These are phyloP conservation scores for Drosophila carrolli DNA, from an alignment of 1,140 invertebrate species.

Conservation along the genomic window DNA sequence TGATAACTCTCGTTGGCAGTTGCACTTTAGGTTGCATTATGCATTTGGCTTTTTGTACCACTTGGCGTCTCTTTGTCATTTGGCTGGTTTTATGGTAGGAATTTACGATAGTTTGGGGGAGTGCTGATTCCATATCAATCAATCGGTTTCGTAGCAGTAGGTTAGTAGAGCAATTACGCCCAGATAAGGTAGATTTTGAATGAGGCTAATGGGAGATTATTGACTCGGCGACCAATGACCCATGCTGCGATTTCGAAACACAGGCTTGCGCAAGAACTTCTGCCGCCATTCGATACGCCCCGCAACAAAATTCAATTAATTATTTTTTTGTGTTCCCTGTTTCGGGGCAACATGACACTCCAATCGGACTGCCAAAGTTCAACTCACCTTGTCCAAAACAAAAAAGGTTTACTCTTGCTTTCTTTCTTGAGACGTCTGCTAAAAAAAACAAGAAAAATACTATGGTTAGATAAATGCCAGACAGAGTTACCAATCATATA, in stretches of 20 bases:
- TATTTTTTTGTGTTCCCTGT: conserved; percentile 35
- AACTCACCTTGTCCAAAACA: conserved; percentile 72
- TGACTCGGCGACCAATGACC: conserved; percentile 47
- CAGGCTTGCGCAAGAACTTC: conserved; percentile 41
- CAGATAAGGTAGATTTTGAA: conserved; percentile 23
- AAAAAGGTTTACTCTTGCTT: conserved; percentile 57
- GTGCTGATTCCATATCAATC: conserved; percentile 31
- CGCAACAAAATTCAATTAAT: conserved; percentile 61
- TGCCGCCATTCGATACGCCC: conserved; percentile 63
- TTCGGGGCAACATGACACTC: conserved; percentile 29
- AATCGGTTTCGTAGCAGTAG: conserved; percentile 11
- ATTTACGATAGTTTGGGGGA: conserved; percentile 18
- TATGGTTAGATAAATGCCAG: conserved; percentile 63
- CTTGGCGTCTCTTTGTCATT: background rate
- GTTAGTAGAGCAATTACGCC: conserved; percentile 29
- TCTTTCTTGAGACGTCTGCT: conserved; percentile 65
- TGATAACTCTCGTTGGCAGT: conserved; percentile 32
- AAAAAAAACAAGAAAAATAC: conserved; percentile 28
- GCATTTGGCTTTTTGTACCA: conserved; percentile 11
- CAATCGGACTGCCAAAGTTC: conserved; percentile 37
- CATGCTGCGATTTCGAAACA: conserved; percentile 27
- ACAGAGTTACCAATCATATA: conserved; percentile 41
- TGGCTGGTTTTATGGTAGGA: background rate
- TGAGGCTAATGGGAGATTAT: conserved; percentile 12
- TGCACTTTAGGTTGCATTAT: conserved; percentile 43